phyloP scores from a whole-genome alignment of 2,113 vertebrate species.

The Ictalurus furcatus region DNA sequence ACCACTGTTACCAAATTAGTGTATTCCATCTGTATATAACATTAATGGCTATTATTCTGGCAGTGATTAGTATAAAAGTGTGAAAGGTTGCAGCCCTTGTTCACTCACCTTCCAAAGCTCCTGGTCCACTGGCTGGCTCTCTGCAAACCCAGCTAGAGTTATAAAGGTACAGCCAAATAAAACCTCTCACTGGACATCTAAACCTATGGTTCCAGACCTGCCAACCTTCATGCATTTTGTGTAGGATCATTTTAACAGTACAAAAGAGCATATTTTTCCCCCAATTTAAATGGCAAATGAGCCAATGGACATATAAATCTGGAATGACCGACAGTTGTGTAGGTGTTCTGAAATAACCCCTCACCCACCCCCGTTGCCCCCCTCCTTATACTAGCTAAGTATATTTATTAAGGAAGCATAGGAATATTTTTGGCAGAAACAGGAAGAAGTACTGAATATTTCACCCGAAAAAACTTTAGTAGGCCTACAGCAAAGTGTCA shows the following conservation, averaged over 20 bases:
- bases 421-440: not conserved
- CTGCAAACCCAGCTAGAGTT: conserved; percentile 62
- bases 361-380: not conserved
- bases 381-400: not conserved
- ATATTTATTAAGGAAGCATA: no score
- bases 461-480: not conserved
- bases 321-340: not conserved
- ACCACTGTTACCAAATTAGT: not conserved
- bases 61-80: conserved; percentile 43
- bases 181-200: not conserved
- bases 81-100: conserved; percentile 65
- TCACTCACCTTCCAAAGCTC: conserved; percentile 65
- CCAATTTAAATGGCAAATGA: not conserved
- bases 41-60: not conserved
- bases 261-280: not conserved
- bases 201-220: not conserved
- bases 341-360: not conserved
- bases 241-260: not conserved
- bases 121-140: conserved; percentile 55
- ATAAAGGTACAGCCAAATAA: conserved; percentile 30
- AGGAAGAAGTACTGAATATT: not conserved
- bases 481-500: not conserved
- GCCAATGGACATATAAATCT: not conserved
- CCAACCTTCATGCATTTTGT: not conserved
- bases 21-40: not conserved